Base-by-base conservation (phyloP, 2,888 invertebrate species). In the Melanotus villosus region DNA sequence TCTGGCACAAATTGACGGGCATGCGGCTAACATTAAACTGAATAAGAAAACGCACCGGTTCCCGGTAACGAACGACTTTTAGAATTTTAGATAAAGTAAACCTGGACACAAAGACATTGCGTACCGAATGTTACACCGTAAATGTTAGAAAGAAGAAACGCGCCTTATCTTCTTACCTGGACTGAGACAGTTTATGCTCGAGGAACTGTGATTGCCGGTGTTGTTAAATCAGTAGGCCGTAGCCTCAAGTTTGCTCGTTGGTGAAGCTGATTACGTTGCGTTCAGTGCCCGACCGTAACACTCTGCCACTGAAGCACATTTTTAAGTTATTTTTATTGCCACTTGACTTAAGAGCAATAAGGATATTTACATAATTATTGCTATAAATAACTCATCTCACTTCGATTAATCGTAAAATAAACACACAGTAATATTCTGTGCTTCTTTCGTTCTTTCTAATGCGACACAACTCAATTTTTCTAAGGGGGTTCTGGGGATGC, bases 311-410 rank as follows among this genome's bases (percentile, higher is more conserved):
- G 21, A 41, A 38, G n/a, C n/a, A n/a, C n/a, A n/a, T n/a, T n/a
- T n/a, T n/a, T n/a, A 41, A 54, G 54, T 45, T 66, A 66, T 66
- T 66, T 66, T 59, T 59, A 66, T 59, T 59, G 16, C 41, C 66
- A 66, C 66, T 66, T 30, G 59, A 59, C 21, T 56, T 47, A 57
- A 63, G 65, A 21, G 56, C 58, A 66, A 59, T 66, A 47, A 58
- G 18, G 45, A 52, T 52, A 54, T 64, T 64, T 62, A 62, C 62
- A 62, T 50, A 62, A 62, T 47, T 45, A 12, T 12, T 6, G 43
- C 43, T 19, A 43, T 62, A 62, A 50, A 36, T 47, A 12, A 50
- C 16, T 18, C 43, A 10, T 2, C 18, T 10, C 14, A 10, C 18
- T 19, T 18, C 43, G 7, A 18, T 43, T 43, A 43, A 16, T 43